Evolutionary conservation across 2,797 vertebrate species (phyloP).

Genomic region (Babyrousa celebensis): DNA sequence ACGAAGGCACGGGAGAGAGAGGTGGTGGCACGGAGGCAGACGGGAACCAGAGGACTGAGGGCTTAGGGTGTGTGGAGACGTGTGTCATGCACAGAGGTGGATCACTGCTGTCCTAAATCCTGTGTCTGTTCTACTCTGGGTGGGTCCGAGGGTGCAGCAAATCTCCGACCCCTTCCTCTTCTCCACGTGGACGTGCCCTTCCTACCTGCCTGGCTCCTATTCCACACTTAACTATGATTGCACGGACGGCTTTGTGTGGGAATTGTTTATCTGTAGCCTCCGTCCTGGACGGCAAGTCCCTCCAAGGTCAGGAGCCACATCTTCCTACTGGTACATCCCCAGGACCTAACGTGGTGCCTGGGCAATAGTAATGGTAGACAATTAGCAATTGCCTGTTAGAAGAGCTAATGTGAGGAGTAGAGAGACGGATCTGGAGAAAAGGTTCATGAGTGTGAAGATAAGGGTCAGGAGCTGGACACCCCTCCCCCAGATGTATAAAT

Average conservation of each 20-base stretch:
- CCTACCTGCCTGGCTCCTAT: neutral
- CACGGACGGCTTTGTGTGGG: neutral
- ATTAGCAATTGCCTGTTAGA: neutral
- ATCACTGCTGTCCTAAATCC: neutral
- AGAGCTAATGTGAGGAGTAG: neutral
- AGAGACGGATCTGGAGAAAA: neutral
- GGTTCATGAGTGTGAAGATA: neutral
- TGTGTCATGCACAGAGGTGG: neutral
- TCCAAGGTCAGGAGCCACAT: neutral
- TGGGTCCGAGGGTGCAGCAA: neutral
- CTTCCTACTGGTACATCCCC: neutral
- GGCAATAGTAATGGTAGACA: neutral
- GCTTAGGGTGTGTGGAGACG: fast-evolving
- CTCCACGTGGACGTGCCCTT: neutral
- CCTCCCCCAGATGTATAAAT: neutral
- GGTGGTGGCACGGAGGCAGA: neutral
- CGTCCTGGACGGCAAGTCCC: neutral
- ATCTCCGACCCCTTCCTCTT: neutral
- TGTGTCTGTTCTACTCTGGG: too few relatives aligned
- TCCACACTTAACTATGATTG: neutral
- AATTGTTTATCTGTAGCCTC: neutral
- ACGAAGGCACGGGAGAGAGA: neutral
- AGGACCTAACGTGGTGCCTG: neutral
- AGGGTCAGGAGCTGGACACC: neutral
- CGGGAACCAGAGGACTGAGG: neutral